These are phyloP conservation scores for Acanthoscelides obtectus DNA, from an alignment of 2,888 invertebrate genomes.

Conservation along the genomic window DNA sequence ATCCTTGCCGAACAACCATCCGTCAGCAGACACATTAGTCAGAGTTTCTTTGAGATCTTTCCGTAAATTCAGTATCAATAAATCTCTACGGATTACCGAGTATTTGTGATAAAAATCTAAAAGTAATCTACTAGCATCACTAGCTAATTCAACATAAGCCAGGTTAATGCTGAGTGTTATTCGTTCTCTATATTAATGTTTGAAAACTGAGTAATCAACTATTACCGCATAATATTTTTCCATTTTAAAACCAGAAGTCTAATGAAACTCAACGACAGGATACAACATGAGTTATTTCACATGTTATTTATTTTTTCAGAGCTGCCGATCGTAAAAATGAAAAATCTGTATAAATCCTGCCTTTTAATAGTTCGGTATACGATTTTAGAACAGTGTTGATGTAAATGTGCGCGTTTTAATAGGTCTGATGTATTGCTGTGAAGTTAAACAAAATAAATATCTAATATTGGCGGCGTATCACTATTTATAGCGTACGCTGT, in stretches of 20 bases:
- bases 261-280: not conserved
- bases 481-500: not conserved
- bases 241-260: not conserved
- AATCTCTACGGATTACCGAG: too few relatives aligned
- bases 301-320: not conserved
- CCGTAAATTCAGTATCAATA: too few relatives aligned
- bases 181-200: too few relatives aligned
- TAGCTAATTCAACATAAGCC: too few relatives aligned
- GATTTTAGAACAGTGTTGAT: not conserved
- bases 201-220: too few relatives aligned
- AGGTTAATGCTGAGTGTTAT: too few relatives aligned
- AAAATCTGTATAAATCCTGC: not conserved
- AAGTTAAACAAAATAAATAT: not conserved
- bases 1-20: too few relatives aligned
- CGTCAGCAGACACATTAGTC: too few relatives aligned
- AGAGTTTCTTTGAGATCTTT: too few relatives aligned
- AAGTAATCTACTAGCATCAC: too few relatives aligned
- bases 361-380: not conserved
- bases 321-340: not conserved
- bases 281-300: not conserved
- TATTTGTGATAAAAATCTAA: too few relatives aligned
- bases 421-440: not conserved
- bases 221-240: not conserved
- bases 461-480: not conserved
- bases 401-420: not conserved